Evolutionary conservation across 2,888 invertebrate species (phyloP).

Genomic region (Mycalesis mineus): DNA sequence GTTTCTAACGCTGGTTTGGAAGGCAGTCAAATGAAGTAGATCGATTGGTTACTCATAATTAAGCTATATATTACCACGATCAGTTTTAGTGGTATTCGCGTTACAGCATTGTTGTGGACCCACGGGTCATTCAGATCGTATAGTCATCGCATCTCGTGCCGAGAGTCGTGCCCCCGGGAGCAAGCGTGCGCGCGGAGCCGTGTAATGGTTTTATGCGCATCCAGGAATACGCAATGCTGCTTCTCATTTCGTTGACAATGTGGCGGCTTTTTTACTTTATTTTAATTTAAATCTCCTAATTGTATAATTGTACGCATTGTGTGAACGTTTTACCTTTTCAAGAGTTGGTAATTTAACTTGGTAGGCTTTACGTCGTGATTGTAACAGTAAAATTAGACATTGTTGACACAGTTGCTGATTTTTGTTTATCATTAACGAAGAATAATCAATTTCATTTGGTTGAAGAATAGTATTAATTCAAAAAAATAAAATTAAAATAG

Average conservation of each 20-base stretch:
- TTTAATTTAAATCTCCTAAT: slow-evolving; percentile 31
- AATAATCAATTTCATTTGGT: too few species aligned
- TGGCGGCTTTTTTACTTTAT: slow-evolving; percentile 28
- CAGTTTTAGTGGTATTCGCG: too few species aligned
- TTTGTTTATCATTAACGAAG: too few species aligned
- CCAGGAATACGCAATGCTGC: slow-evolving; percentile 25
- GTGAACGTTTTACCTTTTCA: neutral
- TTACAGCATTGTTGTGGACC: neutral
- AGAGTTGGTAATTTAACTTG: neutral
- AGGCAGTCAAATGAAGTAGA: too few species aligned
- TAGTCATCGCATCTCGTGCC: neutral
- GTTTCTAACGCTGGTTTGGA: too few species aligned
- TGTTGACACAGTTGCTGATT: too few species aligned
- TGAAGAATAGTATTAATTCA: too few species aligned
- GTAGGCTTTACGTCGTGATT: too few species aligned
- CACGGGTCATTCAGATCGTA: neutral
- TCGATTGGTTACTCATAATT: too few species aligned
- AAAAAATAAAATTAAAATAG: too few species aligned
- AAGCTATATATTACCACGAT: too few species aligned
- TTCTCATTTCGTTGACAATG: slow-evolving; percentile 25
- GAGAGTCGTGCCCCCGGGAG: neutral
- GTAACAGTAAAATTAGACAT: too few species aligned
- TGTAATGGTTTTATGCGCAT: slow-evolving; percentile 30
- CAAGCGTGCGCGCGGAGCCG: slow-evolving; percentile 26
- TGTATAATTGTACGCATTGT: slow-evolving; percentile 3